Base-by-base conservation (phyloP, 2,888 invertebrate species). In the Tetanocera ferruginea region DNA sequence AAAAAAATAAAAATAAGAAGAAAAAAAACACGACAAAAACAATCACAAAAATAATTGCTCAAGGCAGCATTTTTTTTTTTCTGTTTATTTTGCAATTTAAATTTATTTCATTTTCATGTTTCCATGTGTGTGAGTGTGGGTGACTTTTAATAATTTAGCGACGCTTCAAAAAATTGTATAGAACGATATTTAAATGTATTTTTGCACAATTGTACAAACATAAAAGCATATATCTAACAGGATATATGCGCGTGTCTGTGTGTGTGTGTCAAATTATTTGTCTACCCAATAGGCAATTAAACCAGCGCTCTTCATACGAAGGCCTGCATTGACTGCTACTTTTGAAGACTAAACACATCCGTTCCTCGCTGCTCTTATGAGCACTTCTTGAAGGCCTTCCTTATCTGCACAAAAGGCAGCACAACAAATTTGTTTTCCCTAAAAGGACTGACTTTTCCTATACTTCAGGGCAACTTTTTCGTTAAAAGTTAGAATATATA, bases 21-120 rank as follows among this genome's bases (percentile, higher is more conserved):
- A 9, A 64, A n/a, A 25, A 25, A 37, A 37, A 43, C 14, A 43
- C 34, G 31, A 3, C 19, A 55, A 55, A 25, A 37, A 31, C 43
- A 66, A 34, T 19, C 23, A 37, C 67, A 67, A 67, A 67, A 67
- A 43, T 67, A 37, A 67, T 67, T 67, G 67, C 67, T 67, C 67
- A 67, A 67, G 67, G 67, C 67, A 37, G 67, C 34, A 37, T 43
- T 67, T 67, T 62, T 62, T 28, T 25, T 31, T 67, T 67, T 67
- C 34, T 25, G 25, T 23, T 55, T 19, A 6, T 66, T 37, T 66
- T 37, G 34, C 66, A 66, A 19, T 37, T 66, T 34, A 19, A 34
- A 19, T 37, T 37, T 37, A n/a, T 67, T 37, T 34, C 19, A 37
- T 67, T 67, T 19, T 11, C 17, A 1, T 67, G 31, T 23, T 62